phyloP scores from a whole-genome alignment of 2,888 invertebrate species.

The Salticus scenicus region DNA sequence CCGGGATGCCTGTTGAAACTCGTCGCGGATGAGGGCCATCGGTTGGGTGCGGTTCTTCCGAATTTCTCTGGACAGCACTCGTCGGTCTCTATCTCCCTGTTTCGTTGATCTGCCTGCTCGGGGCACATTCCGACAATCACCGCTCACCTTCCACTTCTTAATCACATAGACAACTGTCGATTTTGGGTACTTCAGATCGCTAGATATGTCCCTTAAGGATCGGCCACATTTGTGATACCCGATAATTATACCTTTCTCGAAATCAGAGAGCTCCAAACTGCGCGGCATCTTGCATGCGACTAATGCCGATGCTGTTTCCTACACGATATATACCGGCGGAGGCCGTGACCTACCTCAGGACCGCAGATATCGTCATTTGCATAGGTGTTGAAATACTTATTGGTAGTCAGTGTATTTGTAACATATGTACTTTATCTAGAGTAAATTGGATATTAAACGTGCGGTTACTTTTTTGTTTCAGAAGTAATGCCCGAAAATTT shows the following conservation, averaged over 20 bases:
- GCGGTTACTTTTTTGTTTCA: too few relatives aligned
- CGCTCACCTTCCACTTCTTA: slow-evolving; percentile 14
- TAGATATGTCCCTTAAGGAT: not conserved
- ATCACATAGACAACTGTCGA: not conserved
- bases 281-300: not conserved
- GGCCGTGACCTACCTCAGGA: not conserved
- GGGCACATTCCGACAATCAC: slow-evolving; percentile 8
- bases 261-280: not conserved
- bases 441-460: too few relatives aligned
- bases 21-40: not conserved
- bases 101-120: not conserved
- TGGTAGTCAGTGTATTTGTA: too few relatives aligned
- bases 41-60: slow-evolving; percentile 1
- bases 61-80: too few relatives aligned
- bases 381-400: not conserved
- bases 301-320: not conserved
- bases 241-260: too few relatives aligned
- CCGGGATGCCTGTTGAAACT: slow-evolving; percentile 6
- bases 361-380: slow-evolving; percentile 5
- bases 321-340: not conserved
- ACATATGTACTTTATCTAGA: too few relatives aligned
- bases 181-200: slow-evolving; percentile 11
- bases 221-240: too few relatives aligned
- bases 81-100: not conserved
- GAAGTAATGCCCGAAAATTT: too few relatives aligned